These are phyloP conservation scores for Synanthedon andrenaeformis DNA, from an alignment of 2,888 invertebrate genomes.

Conservation along the genomic window DNA sequence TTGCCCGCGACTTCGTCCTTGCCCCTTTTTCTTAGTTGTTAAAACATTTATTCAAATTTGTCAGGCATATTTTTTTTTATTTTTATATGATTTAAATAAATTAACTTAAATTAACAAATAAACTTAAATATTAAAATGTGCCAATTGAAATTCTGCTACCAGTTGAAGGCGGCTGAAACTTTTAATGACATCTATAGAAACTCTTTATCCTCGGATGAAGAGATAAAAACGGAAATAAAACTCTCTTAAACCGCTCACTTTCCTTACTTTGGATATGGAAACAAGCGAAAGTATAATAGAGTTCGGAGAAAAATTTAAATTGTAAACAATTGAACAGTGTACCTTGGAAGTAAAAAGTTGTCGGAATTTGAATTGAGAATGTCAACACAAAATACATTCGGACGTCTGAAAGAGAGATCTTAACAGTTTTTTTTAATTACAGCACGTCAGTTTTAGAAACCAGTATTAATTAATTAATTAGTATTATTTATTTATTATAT, in stretches of 20 bases:
- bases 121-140: too few species aligned
- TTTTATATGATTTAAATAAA: neutral
- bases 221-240: constrained; percentile 18
- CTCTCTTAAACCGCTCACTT: constrained; percentile 6
- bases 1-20: too few species aligned
- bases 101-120: neutral
- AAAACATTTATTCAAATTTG: too few species aligned
- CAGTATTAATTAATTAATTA: neutral
- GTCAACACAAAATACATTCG: too few species aligned
- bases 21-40: too few species aligned
- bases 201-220: constrained; percentile 25
- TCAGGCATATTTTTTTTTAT: neutral
- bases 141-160: constrained; percentile 8
- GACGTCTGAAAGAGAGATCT: too few species aligned
- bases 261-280: neutral
- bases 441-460: too few species aligned
- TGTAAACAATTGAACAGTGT: neutral
- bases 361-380: too few species aligned
- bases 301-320: neutral
- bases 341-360: too few species aligned
- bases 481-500: neutral
- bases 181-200: constrained; percentile 37
- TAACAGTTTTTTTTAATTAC: too few species aligned
- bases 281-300: neutral
- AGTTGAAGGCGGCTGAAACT: constrained; percentile 25